These are phyloP conservation scores for Entomobrya proxima DNA, from an alignment of 2,888 invertebrate genomes.

Conservation along the genomic window DNA sequence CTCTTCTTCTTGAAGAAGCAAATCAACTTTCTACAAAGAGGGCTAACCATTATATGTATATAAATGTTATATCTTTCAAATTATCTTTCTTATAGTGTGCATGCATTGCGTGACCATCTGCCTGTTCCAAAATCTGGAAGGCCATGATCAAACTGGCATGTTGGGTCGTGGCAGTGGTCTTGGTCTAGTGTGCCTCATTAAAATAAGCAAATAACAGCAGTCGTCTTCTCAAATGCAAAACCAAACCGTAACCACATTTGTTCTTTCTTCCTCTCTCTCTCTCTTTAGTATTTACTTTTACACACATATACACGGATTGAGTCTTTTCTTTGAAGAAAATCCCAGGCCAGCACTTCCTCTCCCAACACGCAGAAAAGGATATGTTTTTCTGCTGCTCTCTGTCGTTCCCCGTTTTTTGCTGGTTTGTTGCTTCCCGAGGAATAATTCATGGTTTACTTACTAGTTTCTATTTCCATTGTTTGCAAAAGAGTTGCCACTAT, in stretches of 20 bases:
- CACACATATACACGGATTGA: too few relatives aligned
- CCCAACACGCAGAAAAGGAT: too few relatives aligned
- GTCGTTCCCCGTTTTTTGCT: neutral
- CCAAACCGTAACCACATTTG: neutral
- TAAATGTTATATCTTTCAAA: neutral
- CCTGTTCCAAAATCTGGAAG: neutral
- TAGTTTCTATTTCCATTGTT: too few relatives aligned
- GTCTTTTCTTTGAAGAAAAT: neutral
- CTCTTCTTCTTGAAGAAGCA: neutral
- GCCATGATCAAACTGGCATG: neutral
- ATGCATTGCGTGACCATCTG: neutral
- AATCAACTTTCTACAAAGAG: too few relatives aligned
- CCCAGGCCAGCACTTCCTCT: neutral
- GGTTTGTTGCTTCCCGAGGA: neutral
- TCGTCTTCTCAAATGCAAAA: neutral
- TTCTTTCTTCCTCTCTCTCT: neutral
- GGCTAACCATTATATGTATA: too few relatives aligned
- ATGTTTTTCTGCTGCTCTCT: neutral
- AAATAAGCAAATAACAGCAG: conserved; percentile 46
- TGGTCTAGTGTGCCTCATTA: conserved; percentile 30
- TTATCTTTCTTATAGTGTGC: neutral
- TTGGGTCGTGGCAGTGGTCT: neutral
- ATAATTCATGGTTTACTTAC: conserved; percentile 11
- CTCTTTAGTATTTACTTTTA: neutral
- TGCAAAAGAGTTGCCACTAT: neutral